Conservation (phyloP, 2,888 invertebrate species). For the Heliconius charithonia region DNA sequence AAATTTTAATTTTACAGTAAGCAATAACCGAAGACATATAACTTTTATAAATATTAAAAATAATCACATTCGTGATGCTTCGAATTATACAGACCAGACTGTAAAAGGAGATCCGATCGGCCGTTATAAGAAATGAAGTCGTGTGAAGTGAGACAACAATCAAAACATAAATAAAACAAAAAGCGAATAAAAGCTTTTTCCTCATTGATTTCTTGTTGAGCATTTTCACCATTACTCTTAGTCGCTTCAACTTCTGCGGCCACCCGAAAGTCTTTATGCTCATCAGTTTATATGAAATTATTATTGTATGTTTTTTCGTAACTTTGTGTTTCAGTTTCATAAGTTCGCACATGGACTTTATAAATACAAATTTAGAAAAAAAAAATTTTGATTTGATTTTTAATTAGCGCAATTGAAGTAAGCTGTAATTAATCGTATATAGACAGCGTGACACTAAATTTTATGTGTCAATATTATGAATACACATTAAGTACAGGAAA, state of each 20-base stretch:
- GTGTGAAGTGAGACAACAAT: slow-evolving; percentile 26
- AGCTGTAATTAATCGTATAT: no score
- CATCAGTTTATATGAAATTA: slow-evolving; percentile 48
- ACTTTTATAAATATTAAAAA: neutral
- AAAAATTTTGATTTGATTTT: neutral
- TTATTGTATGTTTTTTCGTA: neutral
- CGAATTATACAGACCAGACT: neutral
- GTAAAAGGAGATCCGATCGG: slow-evolving; percentile 2
- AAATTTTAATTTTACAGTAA: no score
- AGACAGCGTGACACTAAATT: no score
- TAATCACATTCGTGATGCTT: neutral
- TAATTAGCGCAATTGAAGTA: neutral
- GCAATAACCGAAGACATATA: neutral
- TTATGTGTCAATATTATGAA: no score
- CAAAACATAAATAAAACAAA: slow-evolving; percentile 30
- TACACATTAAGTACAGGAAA: no score
- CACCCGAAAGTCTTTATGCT: slow-evolving; percentile 62
- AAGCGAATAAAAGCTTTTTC: slow-evolving; percentile 30
- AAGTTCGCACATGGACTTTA: neutral
- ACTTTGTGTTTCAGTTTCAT: no score
- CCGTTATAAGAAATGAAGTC: slow-evolving; percentile 23
- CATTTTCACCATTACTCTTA: slow-evolving; percentile 19
- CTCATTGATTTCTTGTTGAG: slow-evolving; percentile 18
- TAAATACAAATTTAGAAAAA: neutral
- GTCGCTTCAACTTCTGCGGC: slow-evolving; percentile 48